A percentile compares a stretch with the other conserved stretches of the same genome.
phyloP scores from a whole-genome alignment of 1,140 invertebrate genomes.

The Penaeus vannamei region DNA sequence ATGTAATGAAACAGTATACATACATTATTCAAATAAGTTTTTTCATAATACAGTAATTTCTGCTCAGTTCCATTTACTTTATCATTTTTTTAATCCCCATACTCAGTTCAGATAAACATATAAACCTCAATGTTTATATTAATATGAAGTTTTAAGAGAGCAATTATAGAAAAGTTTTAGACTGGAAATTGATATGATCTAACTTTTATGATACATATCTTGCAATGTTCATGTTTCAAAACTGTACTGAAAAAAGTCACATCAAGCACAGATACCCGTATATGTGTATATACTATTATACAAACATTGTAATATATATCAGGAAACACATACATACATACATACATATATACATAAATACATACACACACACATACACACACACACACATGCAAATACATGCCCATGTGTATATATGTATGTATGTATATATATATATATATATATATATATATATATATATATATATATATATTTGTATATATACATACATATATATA shows the following conservation, averaged over 20 bases:
- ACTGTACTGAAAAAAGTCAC: not conserved
- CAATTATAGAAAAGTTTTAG: too few relatives aligned
- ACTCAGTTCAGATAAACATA: not conserved
- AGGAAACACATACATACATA: too few relatives aligned
- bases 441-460: conserved; percentile 18
- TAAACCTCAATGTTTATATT: not conserved
- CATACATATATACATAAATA: not conserved
- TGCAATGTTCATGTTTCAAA: not conserved
- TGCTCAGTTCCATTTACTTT: not conserved
- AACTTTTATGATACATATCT: too few relatives aligned
- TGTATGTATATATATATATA: not conserved
- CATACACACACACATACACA: too few relatives aligned
- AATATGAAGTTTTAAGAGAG: not conserved
- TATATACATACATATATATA: too few relatives aligned
- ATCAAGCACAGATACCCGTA: not conserved
- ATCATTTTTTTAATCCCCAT: not conserved
- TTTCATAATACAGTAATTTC: not conserved
- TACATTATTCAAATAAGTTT: not conserved
- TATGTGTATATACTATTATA: not conserved
- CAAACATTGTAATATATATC: not conserved
- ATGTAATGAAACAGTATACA: too few relatives aligned
- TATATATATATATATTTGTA: not conserved
- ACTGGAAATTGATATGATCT: too few relatives aligned
- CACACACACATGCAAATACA: too few relatives aligned
- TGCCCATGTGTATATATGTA: too few relatives aligned